phyloP scores from a whole-genome alignment of 2,113 vertebrate species.

The Peromyscus polionotus region DNA sequence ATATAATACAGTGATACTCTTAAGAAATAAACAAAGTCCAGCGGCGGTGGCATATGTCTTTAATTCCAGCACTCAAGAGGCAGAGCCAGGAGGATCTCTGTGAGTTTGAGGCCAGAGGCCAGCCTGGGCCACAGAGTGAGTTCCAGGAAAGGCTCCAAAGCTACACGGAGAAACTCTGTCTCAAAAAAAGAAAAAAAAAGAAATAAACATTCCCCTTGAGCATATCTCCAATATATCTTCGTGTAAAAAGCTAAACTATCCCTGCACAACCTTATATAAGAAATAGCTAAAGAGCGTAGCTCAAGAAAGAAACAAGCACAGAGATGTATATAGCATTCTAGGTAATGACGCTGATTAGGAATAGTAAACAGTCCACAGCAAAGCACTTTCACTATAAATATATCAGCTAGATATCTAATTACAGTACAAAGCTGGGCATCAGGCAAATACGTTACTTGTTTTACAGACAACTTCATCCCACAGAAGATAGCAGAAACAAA shows the following conservation, averaged over 20 bases:
- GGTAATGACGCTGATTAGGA: not conserved
- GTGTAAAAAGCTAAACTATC: not conserved
- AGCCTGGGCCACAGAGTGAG: no score
- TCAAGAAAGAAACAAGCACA: not conserved
- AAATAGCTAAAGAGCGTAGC: not conserved
- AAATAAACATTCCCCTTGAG: not conserved
- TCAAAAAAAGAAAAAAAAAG: no score
- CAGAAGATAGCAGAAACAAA: constrained; percentile 58
- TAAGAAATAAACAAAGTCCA: not conserved
- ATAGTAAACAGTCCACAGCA: not conserved
- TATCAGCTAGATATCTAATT: constrained; percentile 69
- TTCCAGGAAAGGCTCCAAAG: no score
- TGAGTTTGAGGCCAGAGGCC: no score
- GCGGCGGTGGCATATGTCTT: no score
- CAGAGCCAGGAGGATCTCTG: no score
- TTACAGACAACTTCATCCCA: constrained; percentile 71
- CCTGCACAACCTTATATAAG: not conserved
- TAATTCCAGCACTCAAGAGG: no score
- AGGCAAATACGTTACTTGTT: constrained; percentile 63
- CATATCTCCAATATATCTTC: not conserved
- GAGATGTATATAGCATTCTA: not conserved
- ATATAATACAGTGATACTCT: not conserved
- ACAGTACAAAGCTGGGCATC: constrained; percentile 64
- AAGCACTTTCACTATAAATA: constrained; percentile 57
- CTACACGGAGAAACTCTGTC: no score